A percentile compares a stretch with the other conserved stretches of the same genome.
phyloP scores from a whole-genome alignment of 1,140 invertebrate species.

The Drosophila tristis region DNA sequence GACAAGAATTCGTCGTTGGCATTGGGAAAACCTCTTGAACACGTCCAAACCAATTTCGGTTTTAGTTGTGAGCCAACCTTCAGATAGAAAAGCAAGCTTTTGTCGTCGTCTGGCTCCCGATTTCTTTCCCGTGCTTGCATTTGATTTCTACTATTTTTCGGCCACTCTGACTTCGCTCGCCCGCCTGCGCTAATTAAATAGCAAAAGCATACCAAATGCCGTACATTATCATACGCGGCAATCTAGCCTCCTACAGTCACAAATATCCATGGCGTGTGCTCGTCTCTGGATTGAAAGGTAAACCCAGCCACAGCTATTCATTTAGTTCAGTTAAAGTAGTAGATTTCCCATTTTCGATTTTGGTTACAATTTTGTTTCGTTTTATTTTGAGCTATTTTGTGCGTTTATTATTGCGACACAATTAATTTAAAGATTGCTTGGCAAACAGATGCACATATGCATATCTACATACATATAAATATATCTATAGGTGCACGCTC shows the following conservation, averaged over 20 bases:
- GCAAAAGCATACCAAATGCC: constrained; percentile 87
- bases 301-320: constrained; percentile 25
- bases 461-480: constrained; percentile 31
- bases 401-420: constrained; percentile 61
- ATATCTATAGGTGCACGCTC: constrained; percentile 23
- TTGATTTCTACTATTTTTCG: constrained; percentile 30
- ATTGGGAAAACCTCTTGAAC: constrained; percentile 58
- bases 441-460: constrained; percentile 35
- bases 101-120: constrained; percentile 19
- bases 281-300: constrained; percentile 93
- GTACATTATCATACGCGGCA: constrained; percentile 94
- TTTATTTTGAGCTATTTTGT: constrained; percentile 17
- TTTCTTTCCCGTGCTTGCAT: constrained; percentile 30
- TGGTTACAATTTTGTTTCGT: constrained; percentile 17
- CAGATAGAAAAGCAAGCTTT: constrained; percentile 44
- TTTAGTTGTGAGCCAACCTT: constrained; percentile 72
- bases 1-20: constrained; percentile 25
- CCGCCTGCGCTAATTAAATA: constrained; percentile 61
- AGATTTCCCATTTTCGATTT: constrained; percentile 25
- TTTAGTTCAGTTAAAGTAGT: constrained; percentile 4
- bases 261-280: constrained; percentile 93
- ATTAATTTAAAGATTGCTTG: constrained; percentile 65
- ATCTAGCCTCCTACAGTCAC: constrained; percentile 92
- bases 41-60: constrained; percentile 47
- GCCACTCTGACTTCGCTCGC: constrained; percentile 11